Evolutionary conservation across 2,113 vertebrate genomes (phyloP).

Genomic region (Rattus rattus): DNA sequence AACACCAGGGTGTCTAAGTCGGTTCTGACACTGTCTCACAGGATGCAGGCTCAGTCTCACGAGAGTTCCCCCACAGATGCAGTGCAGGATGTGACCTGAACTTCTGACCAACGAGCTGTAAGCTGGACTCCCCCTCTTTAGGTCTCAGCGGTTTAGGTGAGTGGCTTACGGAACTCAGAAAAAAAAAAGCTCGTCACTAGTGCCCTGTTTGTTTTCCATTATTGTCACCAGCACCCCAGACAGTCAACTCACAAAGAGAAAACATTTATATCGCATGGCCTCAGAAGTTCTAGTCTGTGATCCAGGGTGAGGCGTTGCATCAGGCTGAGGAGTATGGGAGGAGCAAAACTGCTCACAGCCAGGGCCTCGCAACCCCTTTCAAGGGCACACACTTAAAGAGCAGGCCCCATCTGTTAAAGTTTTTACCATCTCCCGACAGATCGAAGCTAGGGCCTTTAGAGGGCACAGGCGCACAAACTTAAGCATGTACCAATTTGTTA

Average conservation of each 20-base stretch:
- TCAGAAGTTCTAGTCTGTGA: not conserved
- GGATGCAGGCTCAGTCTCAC: not conserved
- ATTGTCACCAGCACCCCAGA: not conserved
- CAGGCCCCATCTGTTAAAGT: not conserved
- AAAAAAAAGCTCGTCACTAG: not conserved
- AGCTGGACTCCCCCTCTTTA: not conserved
- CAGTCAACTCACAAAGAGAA: not conserved
- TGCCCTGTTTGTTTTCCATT: not conserved
- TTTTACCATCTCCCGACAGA: not conserved
- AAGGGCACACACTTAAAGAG: not conserved
- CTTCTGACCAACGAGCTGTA: not conserved
- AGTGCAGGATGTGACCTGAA: not conserved
- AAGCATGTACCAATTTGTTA: not conserved
- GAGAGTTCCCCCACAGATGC: not conserved
- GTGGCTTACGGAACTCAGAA: not conserved
- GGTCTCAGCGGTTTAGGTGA: not conserved
- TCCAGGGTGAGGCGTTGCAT: not conserved
- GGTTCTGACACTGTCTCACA: not conserved
- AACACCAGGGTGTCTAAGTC: not conserved
- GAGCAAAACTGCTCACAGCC: not conserved
- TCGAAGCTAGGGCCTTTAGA: not conserved
- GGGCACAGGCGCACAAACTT: not conserved
- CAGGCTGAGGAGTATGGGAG: too few species aligned
- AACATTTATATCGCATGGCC: not conserved
- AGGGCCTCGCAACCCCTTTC: not conserved